Evolutionary conservation across 2,113 vertebrate species (phyloP).

Genomic region (Sciurus niger): DNA sequence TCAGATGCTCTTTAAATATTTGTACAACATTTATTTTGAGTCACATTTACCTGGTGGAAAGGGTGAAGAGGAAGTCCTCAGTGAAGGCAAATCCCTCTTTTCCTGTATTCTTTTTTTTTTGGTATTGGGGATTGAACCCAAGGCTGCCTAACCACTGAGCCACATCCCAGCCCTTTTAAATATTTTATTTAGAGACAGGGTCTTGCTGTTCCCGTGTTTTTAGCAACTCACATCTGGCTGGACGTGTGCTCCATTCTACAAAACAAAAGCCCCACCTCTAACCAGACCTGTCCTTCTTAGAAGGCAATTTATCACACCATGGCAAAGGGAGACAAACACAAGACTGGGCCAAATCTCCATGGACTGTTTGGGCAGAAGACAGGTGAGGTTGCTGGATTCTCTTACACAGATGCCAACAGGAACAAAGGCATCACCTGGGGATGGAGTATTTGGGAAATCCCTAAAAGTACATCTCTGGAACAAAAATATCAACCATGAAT

Average conservation of each 20-base stretch:
- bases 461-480: no score
- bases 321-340: no score
- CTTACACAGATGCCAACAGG: no score
- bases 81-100: background rate
- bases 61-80: background rate
- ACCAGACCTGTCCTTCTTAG: background rate
- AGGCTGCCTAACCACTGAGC: no score
- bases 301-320: slow-evolving; percentile 61
- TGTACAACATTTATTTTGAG: slow-evolving; percentile 25
- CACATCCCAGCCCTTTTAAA: no score
- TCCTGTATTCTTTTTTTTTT: background rate
- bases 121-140: no score
- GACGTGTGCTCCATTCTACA: background rate
- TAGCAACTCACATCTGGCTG: background rate
- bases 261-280: background rate
- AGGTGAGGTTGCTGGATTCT: no score
- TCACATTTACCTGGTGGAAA: background rate
- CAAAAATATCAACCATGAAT: background rate
- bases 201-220: background rate
- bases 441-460: no score
- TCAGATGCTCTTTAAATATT: slow-evolving; percentile 29
- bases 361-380: no score
- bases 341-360: no score
- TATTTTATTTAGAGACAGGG: no score
- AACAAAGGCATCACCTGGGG: no score